Evolutionary conservation across 2,888 invertebrate genomes (phyloP).

Genomic region (Agrotis clavis): DNA sequence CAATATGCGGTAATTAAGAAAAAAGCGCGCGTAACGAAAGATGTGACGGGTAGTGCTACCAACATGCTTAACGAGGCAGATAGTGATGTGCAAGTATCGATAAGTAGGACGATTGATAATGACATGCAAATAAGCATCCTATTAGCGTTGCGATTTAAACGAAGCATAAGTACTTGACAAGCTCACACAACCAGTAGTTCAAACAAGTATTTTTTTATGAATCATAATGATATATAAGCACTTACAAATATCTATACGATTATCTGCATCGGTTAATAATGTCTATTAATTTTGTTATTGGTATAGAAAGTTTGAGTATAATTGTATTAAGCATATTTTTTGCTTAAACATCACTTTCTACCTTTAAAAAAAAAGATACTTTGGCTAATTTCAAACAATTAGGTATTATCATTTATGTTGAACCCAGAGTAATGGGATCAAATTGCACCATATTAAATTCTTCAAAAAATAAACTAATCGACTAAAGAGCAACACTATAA

Average conservation of each 20-base stretch:
- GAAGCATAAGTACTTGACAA: slow-evolving; percentile 53
- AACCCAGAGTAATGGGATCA: neutral
- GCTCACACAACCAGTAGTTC: slow-evolving; percentile 57
- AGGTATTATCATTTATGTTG: slow-evolving; percentile 7
- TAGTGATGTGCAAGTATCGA: slow-evolving; percentile 79
- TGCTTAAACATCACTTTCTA: slow-evolving; percentile 46
- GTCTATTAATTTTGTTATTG: slow-evolving; percentile 56
- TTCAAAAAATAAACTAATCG: slow-evolving; percentile 58
- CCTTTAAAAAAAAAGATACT: slow-evolving; percentile 7
- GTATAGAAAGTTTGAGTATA: slow-evolving; percentile 52
- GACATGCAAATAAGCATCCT: slow-evolving; percentile 67
- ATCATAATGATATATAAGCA: slow-evolving; percentile 52
- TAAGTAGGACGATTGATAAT: slow-evolving; percentile 67
- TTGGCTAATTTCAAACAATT: slow-evolving; percentile 11
- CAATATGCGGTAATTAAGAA: slow-evolving; percentile 89
- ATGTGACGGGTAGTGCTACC: slow-evolving; percentile 86
- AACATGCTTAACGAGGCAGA: slow-evolving; percentile 80
- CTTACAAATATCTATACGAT: slow-evolving; percentile 46
- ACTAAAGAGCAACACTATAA: slow-evolving; percentile 76
- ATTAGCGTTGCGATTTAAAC: slow-evolving; percentile 64
- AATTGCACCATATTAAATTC: neutral
- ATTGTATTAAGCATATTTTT: slow-evolving; percentile 38
- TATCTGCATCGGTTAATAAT: slow-evolving; percentile 55
- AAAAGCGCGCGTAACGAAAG: slow-evolving; percentile 87
- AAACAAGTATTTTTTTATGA: slow-evolving; percentile 56